phyloP scores from a whole-genome alignment of 2,113 vertebrate genomes.

The Daphoenositta chrysoptera region DNA sequence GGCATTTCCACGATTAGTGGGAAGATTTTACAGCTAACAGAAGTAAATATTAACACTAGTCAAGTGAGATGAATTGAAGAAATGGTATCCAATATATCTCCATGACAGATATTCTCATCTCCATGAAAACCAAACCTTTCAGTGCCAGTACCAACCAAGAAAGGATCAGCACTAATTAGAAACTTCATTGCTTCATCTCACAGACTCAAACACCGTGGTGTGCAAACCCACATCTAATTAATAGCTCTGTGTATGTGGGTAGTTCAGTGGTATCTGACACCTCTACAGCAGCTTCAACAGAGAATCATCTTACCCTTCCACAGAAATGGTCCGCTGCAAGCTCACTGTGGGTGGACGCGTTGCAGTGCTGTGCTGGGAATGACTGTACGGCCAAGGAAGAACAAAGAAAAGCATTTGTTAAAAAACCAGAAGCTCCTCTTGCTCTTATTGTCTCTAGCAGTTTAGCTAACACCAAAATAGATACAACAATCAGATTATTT shows the following conservation, averaged over 20 bases:
- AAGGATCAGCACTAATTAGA: not conserved
- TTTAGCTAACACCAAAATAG: not conserved
- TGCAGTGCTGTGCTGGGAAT: slow-evolving; percentile 78
- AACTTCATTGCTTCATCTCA: not conserved
- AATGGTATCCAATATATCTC: not conserved
- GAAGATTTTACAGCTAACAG: not conserved
- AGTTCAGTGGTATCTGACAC: not conserved
- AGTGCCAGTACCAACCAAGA: not conserved
- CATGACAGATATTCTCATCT: not conserved
- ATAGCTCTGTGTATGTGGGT: not conserved
- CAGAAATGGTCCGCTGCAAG: slow-evolving; percentile 77
- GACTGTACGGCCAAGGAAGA: slow-evolving; percentile 66
- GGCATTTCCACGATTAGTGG: not conserved
- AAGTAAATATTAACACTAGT: not conserved
- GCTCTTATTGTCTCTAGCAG: not conserved
- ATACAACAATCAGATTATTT: not conserved
- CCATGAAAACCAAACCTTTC: not conserved
- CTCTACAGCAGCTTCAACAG: slow-evolving; percentile 38
- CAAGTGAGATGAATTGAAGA: not conserved
- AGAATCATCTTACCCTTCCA: slow-evolving; percentile 78
- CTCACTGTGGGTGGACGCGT: slow-evolving; percentile 77
- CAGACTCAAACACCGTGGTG: not conserved
- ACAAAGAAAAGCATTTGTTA: slow-evolving; percentile 50
- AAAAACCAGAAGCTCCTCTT: not conserved
- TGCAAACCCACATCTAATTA: not conserved